These are phyloP conservation scores for Drosophila melanogaster DNA, from an alignment of 1,140 invertebrate species.

Conservation along the genomic window DNA sequence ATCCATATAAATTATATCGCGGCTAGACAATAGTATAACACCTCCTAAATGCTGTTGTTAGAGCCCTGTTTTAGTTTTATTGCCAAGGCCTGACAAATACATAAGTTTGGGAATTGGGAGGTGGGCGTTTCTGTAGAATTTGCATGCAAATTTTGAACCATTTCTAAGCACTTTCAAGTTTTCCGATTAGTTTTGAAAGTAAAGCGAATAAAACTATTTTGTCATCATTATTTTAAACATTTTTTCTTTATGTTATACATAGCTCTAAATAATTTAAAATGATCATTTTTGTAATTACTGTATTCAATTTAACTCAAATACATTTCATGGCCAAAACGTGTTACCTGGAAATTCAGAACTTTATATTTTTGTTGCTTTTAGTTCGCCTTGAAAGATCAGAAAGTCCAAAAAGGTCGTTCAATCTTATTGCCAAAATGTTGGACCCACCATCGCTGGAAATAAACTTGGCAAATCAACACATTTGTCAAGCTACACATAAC, in stretches of 20 bases:
- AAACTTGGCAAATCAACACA: constrained; percentile 58
- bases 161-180: not conserved
- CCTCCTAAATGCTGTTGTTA: constrained; percentile 70
- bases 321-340: not conserved
- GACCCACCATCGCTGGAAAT: constrained; percentile 2
- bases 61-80: constrained; percentile 25
- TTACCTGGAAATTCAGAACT: not conserved
- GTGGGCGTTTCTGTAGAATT: constrained; percentile 41
- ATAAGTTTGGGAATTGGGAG: constrained; percentile 16
- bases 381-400: constrained; percentile 6
- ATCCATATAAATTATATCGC: constrained; percentile 70
- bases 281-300: too few species aligned
- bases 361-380: constrained; percentile 5
- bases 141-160: constrained; percentile 29
- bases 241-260: too few species aligned
- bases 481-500: constrained; percentile 68
- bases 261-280: too few species aligned
- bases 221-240: too few species aligned
- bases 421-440: constrained; percentile 33
- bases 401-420: constrained; percentile 22
- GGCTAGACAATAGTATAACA: constrained; percentile 72
- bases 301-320: too few species aligned
- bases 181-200: not conserved
- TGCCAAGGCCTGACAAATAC: constrained; percentile 15
- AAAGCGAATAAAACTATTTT: too few species aligned